These are phyloP conservation scores for Echinometra lucunter DNA, from an alignment of 53 echinoderm and acorn worm genomes.

Conservation along the genomic window DNA sequence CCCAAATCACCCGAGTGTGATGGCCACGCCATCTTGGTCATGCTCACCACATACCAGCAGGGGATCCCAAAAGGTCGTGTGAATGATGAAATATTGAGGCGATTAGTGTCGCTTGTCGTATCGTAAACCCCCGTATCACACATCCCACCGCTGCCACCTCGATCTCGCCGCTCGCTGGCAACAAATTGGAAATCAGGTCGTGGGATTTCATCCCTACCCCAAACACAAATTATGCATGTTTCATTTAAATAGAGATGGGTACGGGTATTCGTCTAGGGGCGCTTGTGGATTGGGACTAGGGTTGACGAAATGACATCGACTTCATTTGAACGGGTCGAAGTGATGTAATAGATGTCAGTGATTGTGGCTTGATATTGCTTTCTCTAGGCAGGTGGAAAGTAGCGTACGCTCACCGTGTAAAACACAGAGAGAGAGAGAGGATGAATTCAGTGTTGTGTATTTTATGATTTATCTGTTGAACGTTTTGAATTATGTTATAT, in stretches of 20 bases:
- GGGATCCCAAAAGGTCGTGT: slow-evolving; percentile 38
- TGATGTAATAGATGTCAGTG: slow-evolving; percentile 14
- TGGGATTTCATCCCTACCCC: slow-evolving; percentile 28
- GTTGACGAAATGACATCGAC: slow-evolving; percentile 9
- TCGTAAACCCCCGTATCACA: slow-evolving; percentile 27
- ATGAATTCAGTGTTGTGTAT: not conserved
- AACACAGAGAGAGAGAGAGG: not conserved
- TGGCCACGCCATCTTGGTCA: slow-evolving; percentile 38
- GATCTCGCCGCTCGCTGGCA: slow-evolving; percentile 14
- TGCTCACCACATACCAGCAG: slow-evolving; percentile 52
- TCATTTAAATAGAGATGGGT: slow-evolving; percentile 38
- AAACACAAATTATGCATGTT: slow-evolving; percentile 64
- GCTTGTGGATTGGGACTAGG: slow-evolving; percentile 21
- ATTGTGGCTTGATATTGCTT: not conserved
- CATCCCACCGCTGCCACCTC: no score
- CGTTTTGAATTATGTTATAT: not conserved
- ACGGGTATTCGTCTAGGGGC: slow-evolving; percentile 5
- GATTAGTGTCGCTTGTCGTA: slow-evolving; percentile 57
- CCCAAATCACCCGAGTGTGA: slow-evolving; percentile 4
- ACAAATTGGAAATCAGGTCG: slow-evolving; percentile 55
- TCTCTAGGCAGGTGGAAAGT: not conserved
- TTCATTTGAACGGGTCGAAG: not conserved
- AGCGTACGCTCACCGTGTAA: not conserved
- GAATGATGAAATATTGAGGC: slow-evolving; percentile 66
- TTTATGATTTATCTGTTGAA: not conserved